These are phyloP conservation scores for Cygnus atratus DNA, from an alignment of 2,113 vertebrate species.

Conservation along the genomic window DNA sequence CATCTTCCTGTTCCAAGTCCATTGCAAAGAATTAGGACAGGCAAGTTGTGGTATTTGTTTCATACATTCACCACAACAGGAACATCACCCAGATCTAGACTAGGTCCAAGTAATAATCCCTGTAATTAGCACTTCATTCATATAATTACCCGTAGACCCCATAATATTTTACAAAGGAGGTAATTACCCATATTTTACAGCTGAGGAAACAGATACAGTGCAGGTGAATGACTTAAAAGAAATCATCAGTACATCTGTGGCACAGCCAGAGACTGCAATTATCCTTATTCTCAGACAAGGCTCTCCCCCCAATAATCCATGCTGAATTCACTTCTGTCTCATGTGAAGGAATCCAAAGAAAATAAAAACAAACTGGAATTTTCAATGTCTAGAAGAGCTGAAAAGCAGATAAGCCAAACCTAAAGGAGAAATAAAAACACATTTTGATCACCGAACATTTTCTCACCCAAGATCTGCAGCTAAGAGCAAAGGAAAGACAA, in stretches of 20 bases:
- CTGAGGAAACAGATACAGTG: slow-evolving; percentile 60
- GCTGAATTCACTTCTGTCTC: slow-evolving; percentile 57
- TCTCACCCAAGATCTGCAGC: background rate
- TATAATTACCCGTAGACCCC: slow-evolving; percentile 67
- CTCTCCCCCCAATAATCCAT: slow-evolving; percentile 48
- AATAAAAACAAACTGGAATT: slow-evolving; percentile 52
- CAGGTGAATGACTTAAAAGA: slow-evolving; percentile 66
- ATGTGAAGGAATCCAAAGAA: slow-evolving; percentile 56
- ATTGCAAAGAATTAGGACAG: background rate
- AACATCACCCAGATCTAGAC: slow-evolving; percentile 49
- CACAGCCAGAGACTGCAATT: slow-evolving; percentile 57
- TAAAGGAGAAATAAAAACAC: slow-evolving; percentile 61
- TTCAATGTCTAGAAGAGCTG: slow-evolving; percentile 57
- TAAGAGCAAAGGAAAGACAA: background rate
- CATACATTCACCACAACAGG: background rate
- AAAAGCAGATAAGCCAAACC: slow-evolving; percentile 62
- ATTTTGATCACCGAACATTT: slow-evolving; percentile 15
- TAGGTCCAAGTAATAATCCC: slow-evolving; percentile 62
- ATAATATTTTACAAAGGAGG: slow-evolving; percentile 64
- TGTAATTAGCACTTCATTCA: slow-evolving; percentile 59
- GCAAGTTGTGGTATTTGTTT: slow-evolving; percentile 4
- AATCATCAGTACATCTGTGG: slow-evolving; percentile 39
- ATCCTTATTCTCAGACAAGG: slow-evolving; percentile 56
- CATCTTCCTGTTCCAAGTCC: background rate
- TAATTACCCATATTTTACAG: slow-evolving; percentile 69